phyloP scores from a whole-genome alignment of 2,797 vertebrate species.

The Mormyrus hasselquistii region DNA sequence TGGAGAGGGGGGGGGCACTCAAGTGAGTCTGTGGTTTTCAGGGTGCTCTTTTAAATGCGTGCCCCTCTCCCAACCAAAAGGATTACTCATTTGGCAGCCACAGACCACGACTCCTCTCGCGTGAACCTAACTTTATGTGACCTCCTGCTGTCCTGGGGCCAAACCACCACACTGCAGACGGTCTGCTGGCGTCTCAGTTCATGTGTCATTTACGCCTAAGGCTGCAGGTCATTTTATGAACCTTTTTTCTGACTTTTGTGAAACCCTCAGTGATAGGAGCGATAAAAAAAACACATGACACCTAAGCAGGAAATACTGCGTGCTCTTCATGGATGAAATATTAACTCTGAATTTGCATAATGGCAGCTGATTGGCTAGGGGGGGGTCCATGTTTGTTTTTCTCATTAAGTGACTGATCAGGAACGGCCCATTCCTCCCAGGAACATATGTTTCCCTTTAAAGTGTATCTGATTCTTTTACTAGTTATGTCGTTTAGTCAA shows the following conservation, averaged over 20 bases:
- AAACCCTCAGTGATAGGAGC: neutral
- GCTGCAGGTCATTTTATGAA: neutral
- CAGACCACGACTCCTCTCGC: neutral
- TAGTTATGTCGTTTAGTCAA: conserved; percentile 28
- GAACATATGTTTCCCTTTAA: conserved; percentile 37
- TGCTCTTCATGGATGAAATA: neutral
- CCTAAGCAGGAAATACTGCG: neutral
- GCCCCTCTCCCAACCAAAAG: neutral
- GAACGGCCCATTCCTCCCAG: conserved; percentile 9
- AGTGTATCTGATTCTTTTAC: conserved; percentile 20
- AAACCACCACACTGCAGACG: neutral
- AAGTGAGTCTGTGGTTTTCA: neutral
- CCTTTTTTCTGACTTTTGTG: neutral
- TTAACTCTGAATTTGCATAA: neutral
- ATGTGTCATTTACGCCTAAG: neutral
- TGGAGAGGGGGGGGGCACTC: neutral
- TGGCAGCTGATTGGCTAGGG: neutral
- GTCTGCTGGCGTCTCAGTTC: neutral
- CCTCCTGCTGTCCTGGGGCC: neutral
- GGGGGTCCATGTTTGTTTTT: neutral
- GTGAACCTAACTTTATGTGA: neutral
- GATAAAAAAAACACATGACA: neutral
- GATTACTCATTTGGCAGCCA: neutral
- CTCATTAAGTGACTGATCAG: conserved; percentile 9
- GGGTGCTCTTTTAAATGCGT: neutral